Base-by-base conservation (phyloP, 2,797 vertebrate genomes). In the Galaxias olidus region DNA sequence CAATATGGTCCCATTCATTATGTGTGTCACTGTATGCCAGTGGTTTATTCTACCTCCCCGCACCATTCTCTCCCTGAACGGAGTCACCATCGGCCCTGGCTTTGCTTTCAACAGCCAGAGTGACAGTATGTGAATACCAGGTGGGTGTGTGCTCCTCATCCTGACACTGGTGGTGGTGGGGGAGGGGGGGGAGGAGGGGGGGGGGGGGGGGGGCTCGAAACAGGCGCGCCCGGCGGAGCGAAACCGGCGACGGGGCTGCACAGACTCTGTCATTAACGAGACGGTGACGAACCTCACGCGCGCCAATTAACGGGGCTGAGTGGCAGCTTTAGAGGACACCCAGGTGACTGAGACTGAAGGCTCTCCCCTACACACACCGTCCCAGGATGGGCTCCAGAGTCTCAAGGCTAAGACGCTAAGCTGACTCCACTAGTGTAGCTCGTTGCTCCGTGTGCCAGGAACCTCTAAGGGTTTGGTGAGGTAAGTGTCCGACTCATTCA, bases 81-180 rank as follows among this genome's bases (percentile, higher is more conserved):
- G 87, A 84, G 88, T 88, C 87, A 87, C 89, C 89, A 91, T 91
- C 84, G 71, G 78, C 73, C 77, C 84, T n/a, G 78, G 87, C 78
- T 88, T 87, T 85, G 80, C 84, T 88, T 91, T 91, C 90, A 92
- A 91, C 88, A 86, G 85, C 84, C 84, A 86, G 87, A 83, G 84
- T 85, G 86, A 91, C 88, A 89, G 88, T 90, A 86, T 85, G 82
- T 74, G 80, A 80, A 80, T 84, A 68, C 71, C 72, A 78, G 68
- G 67, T 66, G 66, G 64, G 75, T 59, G 71, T 77, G 77, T 71
- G 77, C 84, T 76, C 72, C 79, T 73, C 86, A 53, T 78, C 86
- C 82, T 90, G 91, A 88, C 84, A 89, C 82, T 79, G 86, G 82
- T 86, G 80, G 87, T 86, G 76, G 77, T 83, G 82, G 83, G 87